Evolutionary conservation across 2,797 vertebrate species (phyloP).

Genomic region (Squalus acanthias): DNA sequence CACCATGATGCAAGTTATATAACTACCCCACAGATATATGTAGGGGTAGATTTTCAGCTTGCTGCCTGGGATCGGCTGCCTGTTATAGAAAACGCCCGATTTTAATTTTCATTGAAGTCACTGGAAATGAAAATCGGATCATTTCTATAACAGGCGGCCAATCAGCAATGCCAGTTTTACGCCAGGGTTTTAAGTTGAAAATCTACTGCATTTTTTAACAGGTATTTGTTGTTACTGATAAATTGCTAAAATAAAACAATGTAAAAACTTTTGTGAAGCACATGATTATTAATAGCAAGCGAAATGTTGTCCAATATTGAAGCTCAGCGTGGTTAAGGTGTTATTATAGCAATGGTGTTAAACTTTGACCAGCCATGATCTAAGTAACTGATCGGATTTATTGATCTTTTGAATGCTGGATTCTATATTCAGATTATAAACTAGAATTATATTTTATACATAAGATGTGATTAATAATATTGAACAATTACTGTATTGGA

Average conservation of each 20-base stretch:
- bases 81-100: not conserved
- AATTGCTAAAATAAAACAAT: not conserved
- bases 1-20: not conserved
- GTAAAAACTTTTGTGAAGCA: not conserved
- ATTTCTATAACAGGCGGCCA: not conserved
- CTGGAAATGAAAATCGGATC: not conserved
- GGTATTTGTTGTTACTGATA: not conserved
- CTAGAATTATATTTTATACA: not conserved
- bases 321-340: not conserved
- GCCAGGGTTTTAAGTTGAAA: not conserved
- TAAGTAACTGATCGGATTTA: not conserved
- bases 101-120: not conserved
- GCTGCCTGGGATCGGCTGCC: not conserved
- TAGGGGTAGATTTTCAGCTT: not conserved
- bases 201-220: not conserved
- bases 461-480: not conserved
- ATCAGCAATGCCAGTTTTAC: not conserved
- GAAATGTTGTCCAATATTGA: not conserved
- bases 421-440: not conserved
- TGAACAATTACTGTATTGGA: not conserved
- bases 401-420: not conserved
- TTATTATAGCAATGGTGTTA: not conserved
- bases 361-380: not conserved
- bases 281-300: not conserved
- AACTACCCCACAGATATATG: not conserved